Percentiles rank a stretch among this genome's conserved stretches.
Evolutionary conservation across 2,888 invertebrate species (phyloP).

Genomic region (Aporophyla nigra): DNA sequence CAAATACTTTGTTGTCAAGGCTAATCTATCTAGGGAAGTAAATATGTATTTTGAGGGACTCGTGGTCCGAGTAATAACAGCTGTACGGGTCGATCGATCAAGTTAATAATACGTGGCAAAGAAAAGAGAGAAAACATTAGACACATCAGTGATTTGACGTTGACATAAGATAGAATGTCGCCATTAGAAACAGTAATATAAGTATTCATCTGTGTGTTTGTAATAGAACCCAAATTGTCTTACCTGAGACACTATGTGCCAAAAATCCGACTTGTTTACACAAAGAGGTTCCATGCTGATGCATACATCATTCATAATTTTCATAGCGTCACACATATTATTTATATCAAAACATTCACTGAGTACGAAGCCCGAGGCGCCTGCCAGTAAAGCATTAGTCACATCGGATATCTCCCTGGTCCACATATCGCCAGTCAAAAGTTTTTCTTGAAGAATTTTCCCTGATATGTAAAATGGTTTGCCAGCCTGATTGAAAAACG

Average conservation of each 20-base stretch:
- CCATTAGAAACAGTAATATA: too few relatives aligned
- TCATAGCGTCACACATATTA: slow-evolving; percentile 69
- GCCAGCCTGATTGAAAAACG: slow-evolving; percentile 73
- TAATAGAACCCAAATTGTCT: neutral
- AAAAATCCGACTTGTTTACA: slow-evolving; percentile 71
- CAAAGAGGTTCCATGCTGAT: slow-evolving; percentile 76
- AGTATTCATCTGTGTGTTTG: neutral
- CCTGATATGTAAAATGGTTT: slow-evolving; percentile 83
- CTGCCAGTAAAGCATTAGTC: slow-evolving; percentile 79
- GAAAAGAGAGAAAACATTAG: too few relatives aligned
- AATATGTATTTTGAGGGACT: neutral
- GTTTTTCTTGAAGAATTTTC: slow-evolving; percentile 72
- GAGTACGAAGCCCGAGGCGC: slow-evolving; percentile 80
- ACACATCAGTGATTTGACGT: too few relatives aligned
- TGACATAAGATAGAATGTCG: too few relatives aligned
- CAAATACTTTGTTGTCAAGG: neutral
- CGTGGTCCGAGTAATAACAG: too few relatives aligned
- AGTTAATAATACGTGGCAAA: too few relatives aligned
- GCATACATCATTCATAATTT: slow-evolving; percentile 76
- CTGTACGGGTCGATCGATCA: too few relatives aligned
- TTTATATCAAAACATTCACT: slow-evolving; percentile 69
- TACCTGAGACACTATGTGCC: slow-evolving; percentile 76
- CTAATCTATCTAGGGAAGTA: neutral
- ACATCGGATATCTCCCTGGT: slow-evolving; percentile 78
- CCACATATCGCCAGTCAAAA: slow-evolving; percentile 66